phyloP scores from a whole-genome alignment of 1,140 invertebrate genomes.

The Ceratina australensis region DNA sequence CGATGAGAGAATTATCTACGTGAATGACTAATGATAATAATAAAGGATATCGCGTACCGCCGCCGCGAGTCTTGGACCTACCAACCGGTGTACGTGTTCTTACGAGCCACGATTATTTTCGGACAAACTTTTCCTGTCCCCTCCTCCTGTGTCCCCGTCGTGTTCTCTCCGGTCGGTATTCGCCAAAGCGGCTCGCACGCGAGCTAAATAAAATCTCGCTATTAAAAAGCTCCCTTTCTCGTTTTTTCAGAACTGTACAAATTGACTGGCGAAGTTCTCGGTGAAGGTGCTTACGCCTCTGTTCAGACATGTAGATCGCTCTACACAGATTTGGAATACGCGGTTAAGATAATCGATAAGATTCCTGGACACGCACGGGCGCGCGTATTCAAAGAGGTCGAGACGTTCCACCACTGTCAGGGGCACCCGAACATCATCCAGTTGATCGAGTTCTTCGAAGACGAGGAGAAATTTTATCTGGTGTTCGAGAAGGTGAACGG shows the following conservation, averaged over 20 bases:
- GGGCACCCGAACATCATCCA: constrained; percentile 98
- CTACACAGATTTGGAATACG: constrained; percentile 95
- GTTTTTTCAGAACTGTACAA: constrained; percentile 92
- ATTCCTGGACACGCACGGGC: constrained; percentile 94
- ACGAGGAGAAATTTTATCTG: constrained; percentile 97
- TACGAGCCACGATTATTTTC: constrained; percentile 21
- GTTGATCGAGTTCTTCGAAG: constrained; percentile 98
- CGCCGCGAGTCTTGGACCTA: neutral
- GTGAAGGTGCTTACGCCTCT: constrained; percentile 97
- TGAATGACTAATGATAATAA: too few species aligned
- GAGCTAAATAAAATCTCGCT: too few species aligned
- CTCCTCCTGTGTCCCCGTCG: too few species aligned
- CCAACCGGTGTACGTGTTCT: constrained; percentile 1
- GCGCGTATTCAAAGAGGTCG: constrained; percentile 98
- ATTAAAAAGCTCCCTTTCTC: neutral
- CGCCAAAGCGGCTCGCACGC: too few species aligned
- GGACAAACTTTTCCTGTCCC: neutral
- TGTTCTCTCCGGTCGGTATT: too few species aligned
- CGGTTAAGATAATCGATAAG: constrained; percentile 98
- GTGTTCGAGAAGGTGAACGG: constrained; percentile 99
- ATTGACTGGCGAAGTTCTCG: constrained; percentile 96
- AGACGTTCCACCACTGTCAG: constrained; percentile 98
- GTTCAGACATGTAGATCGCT: constrained; percentile 96
- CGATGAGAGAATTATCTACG: too few species aligned
- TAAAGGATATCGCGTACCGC: neutral